Evolutionary conservation across 2,888 invertebrate genomes (phyloP).

Genomic region (Drosophila limbata): DNA sequence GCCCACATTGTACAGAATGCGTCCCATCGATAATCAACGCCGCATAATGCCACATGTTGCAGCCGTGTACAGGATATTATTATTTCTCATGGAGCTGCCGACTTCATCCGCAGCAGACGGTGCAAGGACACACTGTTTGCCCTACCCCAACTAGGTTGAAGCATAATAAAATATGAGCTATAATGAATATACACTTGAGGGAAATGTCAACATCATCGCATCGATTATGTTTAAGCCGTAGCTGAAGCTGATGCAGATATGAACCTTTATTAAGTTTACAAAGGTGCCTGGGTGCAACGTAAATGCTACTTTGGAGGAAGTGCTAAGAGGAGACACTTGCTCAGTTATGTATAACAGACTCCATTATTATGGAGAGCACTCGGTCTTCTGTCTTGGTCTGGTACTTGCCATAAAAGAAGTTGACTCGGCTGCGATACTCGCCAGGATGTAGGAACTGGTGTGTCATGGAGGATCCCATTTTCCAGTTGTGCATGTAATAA

Average conservation of each 20-base stretch:
- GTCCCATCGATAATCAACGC: slow-evolving; percentile 62
- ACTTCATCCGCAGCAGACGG: slow-evolving; percentile 40
- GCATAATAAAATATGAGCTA: slow-evolving; percentile 29
- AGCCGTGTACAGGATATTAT: slow-evolving; percentile 73
- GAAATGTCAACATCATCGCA: slow-evolving; percentile 66
- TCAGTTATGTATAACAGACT: slow-evolving; percentile 35
- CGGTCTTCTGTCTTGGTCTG: slow-evolving; percentile 38
- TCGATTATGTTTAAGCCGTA: slow-evolving; percentile 60
- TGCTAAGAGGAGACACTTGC: background rate
- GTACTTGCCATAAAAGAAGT: slow-evolving; percentile 52
- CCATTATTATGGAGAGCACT: slow-evolving; percentile 24
- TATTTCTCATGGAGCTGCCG: slow-evolving; percentile 53
- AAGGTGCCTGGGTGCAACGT: background rate
- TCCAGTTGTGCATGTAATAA: slow-evolving; percentile 68
- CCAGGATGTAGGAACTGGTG: slow-evolving; percentile 50
- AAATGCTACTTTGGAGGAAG: background rate
- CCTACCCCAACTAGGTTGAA: slow-evolving; percentile 1
- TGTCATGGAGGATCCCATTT: slow-evolving; percentile 30
- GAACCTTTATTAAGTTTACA: slow-evolving; percentile 35
- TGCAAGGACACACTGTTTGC: slow-evolving; percentile 2
- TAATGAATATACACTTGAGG: slow-evolving; percentile 44
- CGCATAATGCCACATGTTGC: slow-evolving; percentile 71
- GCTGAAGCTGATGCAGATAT: slow-evolving; percentile 9
- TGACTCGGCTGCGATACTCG: slow-evolving; percentile 31
- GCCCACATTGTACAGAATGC: slow-evolving; percentile 23